Conservation (phyloP, 1,140 invertebrate genomes). For the Drosophila biarmipes region DNA sequence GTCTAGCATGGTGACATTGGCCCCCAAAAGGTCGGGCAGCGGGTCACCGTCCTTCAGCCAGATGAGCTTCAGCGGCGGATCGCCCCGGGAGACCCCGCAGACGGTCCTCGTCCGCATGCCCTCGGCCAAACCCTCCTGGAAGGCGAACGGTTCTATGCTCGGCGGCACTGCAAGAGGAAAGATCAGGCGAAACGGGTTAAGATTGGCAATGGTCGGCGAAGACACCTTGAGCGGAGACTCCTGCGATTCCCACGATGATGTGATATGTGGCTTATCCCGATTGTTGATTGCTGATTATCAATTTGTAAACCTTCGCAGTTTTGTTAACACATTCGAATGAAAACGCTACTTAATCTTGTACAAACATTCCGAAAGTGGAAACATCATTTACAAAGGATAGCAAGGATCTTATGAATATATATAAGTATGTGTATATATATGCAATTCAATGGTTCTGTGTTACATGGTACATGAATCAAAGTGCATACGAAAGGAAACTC, state of each 20-base stretch:
- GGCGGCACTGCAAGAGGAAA: conserved; percentile 91
- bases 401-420: conserved; percentile 42
- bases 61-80: conserved; percentile 90
- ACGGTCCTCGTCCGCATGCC: conserved; percentile 93
- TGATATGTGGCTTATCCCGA: not conserved
- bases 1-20: conserved; percentile 90
- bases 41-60: conserved; percentile 92
- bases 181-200: conserved; percentile 85
- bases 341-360: conserved; percentile 69
- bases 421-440: conserved; percentile 18
- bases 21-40: conserved; percentile 87
- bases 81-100: conserved; percentile 93
- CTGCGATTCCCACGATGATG: conserved; percentile 50
- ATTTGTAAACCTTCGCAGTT: conserved; percentile 80
- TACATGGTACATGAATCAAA: conserved; percentile 64
- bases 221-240: not conserved
- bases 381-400: conserved; percentile 56
- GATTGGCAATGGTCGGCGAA: conserved; percentile 58
- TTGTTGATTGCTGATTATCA: conserved; percentile 26
- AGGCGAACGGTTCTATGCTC: conserved; percentile 93
- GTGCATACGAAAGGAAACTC: conserved; percentile 70
- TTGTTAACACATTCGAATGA: conserved; percentile 66
- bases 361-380: conserved; percentile 78
- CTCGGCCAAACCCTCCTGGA: conserved; percentile 92
- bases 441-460: conserved; percentile 39